A percentile compares a stretch with the other conserved stretches of the same genome.
phyloP scores from a whole-genome alignment of 2,888 invertebrate genomes.

The Agrilus cyanescens region DNA sequence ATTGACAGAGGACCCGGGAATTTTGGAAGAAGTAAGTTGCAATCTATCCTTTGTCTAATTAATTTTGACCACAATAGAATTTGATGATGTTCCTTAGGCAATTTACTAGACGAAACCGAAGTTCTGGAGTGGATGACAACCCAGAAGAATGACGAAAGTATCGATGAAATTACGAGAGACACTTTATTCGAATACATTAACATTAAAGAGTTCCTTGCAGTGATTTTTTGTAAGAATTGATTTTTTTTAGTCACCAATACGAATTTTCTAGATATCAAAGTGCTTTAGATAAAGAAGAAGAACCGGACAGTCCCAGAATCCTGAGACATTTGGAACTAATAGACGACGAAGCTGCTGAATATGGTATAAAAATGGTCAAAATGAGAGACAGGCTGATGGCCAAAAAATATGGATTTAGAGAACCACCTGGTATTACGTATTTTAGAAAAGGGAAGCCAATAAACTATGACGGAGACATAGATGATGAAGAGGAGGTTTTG shows the following conservation, averaged over 20 bases:
- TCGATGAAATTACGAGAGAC: slow-evolving; percentile 79
- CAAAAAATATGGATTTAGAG: slow-evolving; percentile 82
- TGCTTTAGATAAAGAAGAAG: slow-evolving; percentile 63
- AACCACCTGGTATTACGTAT: slow-evolving; percentile 83
- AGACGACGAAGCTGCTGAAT: slow-evolving; percentile 84
- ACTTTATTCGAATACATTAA: slow-evolving; percentile 73
- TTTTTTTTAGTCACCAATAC: not conserved
- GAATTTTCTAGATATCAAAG: not conserved
- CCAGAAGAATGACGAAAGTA: slow-evolving; percentile 84
- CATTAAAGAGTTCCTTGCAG: slow-evolving; percentile 82
- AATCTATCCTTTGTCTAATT: no score
- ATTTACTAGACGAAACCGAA: slow-evolving; percentile 63
- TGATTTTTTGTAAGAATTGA: slow-evolving; percentile 71
- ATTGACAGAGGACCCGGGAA: no score
- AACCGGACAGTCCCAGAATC: slow-evolving; percentile 65
- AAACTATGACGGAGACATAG: slow-evolving; percentile 87
- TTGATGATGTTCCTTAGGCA: slow-evolving; percentile 39
- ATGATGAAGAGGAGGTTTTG: slow-evolving; percentile 77
- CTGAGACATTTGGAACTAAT: slow-evolving; percentile 80
- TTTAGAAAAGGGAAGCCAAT: slow-evolving; percentile 82
- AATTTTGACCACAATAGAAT: no score
- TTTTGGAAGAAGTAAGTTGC: no score
- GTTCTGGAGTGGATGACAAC: slow-evolving; percentile 85
- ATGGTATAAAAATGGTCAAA: slow-evolving; percentile 83
- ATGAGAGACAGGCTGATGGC: slow-evolving; percentile 83